Base-by-base conservation (phyloP, 53 echinoderm and acorn worm species). In the Holothuria scabra region DNA sequence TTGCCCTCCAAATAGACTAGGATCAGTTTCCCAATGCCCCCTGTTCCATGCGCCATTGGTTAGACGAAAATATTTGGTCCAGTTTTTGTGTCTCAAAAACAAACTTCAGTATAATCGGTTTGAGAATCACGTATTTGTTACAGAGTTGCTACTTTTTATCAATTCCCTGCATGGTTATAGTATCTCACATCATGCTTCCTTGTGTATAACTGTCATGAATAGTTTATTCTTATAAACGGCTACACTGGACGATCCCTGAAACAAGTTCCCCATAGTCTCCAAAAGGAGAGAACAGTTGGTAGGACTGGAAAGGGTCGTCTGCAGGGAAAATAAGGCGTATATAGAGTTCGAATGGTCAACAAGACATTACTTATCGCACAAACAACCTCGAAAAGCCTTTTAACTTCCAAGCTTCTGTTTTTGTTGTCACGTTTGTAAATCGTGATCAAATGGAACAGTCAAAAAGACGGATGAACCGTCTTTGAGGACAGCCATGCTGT, bases 291-390 rank as follows among this genome's bases (percentile, higher is more conserved):
- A 31, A 79, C 6, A 79, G 25, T 26, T 79, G 56, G 29, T 79
- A 59, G 11, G 57, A 20, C n/a, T 28, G 18, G 14, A 56, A 79
- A 16, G 79, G 79, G 37, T 79, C 60, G 18, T 56, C 37, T 26
- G 30, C 18, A 24, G 79, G 79, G 30, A 57, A 57, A 14, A 59
- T 3, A 30, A 31, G 79, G 12, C 35, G 79, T 9, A 79, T 59
- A 16, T 59, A 59, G 18, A 79, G 56, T 25, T 85, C 90, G n/a
- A n/a, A n/a, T 76, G 84, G 24, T 91, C 87, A 44, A 79, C 80
- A 72, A 88, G 13, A 91, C 68, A 38, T 91, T 91, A 59, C 87
- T 87, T 21, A 67, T 49, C 59, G 30, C 14, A n/a, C 67, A 83
- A 2, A 84, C 84, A 20, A 91, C 38, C 23, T 91, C 63, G 63